Conservation (phyloP, 1,140 invertebrate genomes). For the Aphis craccivora region DNA sequence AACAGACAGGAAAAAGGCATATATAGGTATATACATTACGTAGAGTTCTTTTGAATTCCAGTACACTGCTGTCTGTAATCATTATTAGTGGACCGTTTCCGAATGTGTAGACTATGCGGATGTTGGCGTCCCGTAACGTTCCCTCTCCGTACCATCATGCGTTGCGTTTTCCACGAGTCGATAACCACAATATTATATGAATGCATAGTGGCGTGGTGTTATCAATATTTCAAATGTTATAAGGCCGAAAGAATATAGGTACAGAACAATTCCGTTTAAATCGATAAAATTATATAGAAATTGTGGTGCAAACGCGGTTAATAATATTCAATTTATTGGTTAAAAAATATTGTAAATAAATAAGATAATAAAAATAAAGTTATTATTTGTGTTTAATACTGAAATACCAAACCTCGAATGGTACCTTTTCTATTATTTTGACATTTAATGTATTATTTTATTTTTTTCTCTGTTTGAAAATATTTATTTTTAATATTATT, state of each 20-base stretch:
- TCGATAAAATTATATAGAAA: neutral
- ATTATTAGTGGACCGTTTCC: slow-evolving; percentile 8
- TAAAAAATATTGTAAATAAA: too few relatives aligned
- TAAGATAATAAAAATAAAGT: too few relatives aligned
- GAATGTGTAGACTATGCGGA: neutral
- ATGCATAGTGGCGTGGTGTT: neutral
- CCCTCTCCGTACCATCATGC: neutral
- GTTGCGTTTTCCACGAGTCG: neutral
- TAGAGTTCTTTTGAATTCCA: neutral
- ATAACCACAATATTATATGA: neutral
- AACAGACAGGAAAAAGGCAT: neutral
- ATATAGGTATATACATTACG: neutral
- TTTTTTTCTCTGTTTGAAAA: too few relatives aligned
- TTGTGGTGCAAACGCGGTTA: too few relatives aligned
- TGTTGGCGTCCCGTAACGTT: neutral
- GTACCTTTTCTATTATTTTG: too few relatives aligned
- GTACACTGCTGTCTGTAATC: neutral
- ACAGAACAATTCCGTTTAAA: neutral
- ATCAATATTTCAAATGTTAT: neutral
- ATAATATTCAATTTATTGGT: too few relatives aligned
- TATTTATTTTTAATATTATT: neutral
- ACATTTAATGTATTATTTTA: too few relatives aligned
- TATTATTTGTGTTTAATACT: too few relatives aligned
- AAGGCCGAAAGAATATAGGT: neutral
- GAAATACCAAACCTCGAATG: too few relatives aligned